Evolutionary conservation across 35 echinoderm and acorn worm genomes (phyloP).

Genomic region (Lytechinus pictus): DNA sequence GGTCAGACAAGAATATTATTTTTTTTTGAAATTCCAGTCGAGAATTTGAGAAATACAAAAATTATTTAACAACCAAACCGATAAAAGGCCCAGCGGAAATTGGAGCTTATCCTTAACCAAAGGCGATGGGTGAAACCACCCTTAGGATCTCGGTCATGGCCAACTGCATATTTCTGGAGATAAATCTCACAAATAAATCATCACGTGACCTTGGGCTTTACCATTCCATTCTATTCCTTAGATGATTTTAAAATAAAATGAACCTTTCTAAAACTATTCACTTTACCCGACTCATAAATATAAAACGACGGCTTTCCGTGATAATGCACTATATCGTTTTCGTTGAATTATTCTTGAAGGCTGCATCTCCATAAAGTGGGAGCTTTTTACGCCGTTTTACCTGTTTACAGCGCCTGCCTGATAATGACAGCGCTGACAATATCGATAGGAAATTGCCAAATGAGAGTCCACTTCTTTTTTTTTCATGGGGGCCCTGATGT

Average conservation of each 20-base stretch:
- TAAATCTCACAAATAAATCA: not conserved
- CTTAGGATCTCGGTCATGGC: too few relatives aligned
- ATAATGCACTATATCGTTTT: not conserved
- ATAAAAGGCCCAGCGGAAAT: too few relatives aligned
- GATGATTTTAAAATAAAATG: not conserved
- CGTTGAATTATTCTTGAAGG: not conserved
- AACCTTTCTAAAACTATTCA: not conserved
- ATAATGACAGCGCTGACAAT: not conserved
- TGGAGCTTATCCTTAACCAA: too few relatives aligned
- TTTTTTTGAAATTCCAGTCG: too few relatives aligned
- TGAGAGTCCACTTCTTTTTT: not conserved
- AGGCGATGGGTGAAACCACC: too few relatives aligned
- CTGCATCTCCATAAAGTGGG: not conserved
- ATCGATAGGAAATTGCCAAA: conserved; percentile 17
- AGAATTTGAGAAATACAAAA: too few relatives aligned
- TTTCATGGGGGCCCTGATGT: not conserved
- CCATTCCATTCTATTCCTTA: not conserved
- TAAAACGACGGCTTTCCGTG: not conserved
- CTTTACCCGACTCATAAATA: not conserved
- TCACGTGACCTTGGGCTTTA: not conserved
- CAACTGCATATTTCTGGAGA: not conserved
- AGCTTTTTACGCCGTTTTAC: not conserved
- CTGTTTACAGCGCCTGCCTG: not conserved
- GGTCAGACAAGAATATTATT: too few relatives aligned
- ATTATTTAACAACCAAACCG: too few relatives aligned